phyloP scores from a whole-genome alignment of 2,888 invertebrate genomes.

The Tethea ocularis region DNA sequence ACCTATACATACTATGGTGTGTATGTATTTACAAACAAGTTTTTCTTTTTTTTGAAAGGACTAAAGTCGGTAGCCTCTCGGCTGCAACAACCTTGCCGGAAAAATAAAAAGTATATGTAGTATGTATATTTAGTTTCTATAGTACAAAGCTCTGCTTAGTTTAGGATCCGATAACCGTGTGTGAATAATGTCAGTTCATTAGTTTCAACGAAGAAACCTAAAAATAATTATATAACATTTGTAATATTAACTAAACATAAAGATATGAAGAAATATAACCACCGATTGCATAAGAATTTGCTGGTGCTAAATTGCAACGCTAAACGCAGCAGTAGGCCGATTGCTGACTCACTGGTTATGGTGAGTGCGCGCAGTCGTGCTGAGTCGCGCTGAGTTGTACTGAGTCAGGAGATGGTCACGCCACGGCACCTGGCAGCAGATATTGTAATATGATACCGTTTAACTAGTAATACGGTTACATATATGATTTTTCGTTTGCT shows the following conservation, averaged over 20 bases:
- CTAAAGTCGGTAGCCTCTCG: too few species aligned
- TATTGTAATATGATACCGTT: not conserved
- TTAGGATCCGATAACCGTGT: not conserved
- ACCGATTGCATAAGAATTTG: not conserved
- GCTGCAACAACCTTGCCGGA: too few species aligned
- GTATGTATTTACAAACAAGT: too few species aligned
- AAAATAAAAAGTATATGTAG: too few species aligned
- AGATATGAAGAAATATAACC: not conserved
- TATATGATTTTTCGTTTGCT: not conserved
- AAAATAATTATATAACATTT: not conserved
- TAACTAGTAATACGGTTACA: not conserved
- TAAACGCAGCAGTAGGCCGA: not conserved
- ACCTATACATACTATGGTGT: too few species aligned
- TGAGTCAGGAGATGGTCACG: slow-evolving; percentile 6
- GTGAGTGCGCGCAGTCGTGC: not conserved
- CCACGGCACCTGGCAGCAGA: slow-evolving; percentile 2
- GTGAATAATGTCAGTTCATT: not conserved
- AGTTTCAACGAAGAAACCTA: not conserved
- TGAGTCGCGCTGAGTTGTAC: not conserved
- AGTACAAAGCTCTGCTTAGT: too few species aligned
- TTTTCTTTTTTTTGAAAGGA: too few species aligned
- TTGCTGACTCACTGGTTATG: not conserved
- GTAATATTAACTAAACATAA: not conserved
- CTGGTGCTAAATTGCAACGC: not conserved
- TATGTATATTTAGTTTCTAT: too few species aligned